Evolutionary conservation across 2,113 vertebrate species (phyloP), one percentile per base, ranked within the genome.

Genomic region (Pollimyrus isidori): DNA sequence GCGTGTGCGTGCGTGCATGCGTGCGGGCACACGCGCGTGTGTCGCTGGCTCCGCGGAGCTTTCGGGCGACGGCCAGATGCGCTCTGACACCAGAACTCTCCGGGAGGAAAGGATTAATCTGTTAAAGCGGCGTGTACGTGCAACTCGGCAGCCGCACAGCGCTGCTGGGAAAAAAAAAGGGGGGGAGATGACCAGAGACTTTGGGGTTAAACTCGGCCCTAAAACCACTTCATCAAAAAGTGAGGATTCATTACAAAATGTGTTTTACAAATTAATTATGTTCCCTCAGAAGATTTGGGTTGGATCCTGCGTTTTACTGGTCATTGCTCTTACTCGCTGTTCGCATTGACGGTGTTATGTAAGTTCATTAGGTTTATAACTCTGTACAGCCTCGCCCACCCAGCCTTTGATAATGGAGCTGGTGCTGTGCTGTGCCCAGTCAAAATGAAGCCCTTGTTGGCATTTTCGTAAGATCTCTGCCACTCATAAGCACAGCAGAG

Each of bases 21-120:
- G 52, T 84, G 49, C 49, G 49, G 35, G 30, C 53, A 35, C 48
- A 26, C 30, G 30, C 35, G 23, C 21, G 52, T 11, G 50, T 84
- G 50, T 84, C 26, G 1, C 23, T 13, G 80, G 30, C 35, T 52
- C 69, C 30, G 50, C 7, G 9, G 48, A 2, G 88, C 50, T 53
- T 53, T 88, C 45, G 48, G 42, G 42, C 39, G 26, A 30, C 19
- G 65, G 62, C 58, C 62, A 88, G 87, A 88, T 73, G 87, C 42
- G 23, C 39, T 65, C 9, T 69, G 62, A 69, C 62, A 69, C 87
- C 87, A 73, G n/a, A 48, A 26, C 45, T 13, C 58, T 73, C 58
- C 5, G n/a, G 62, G 62, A 49, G 87, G 62, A 73, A 88, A 30
- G 45, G 45, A 88, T 88, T 88, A 73, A 88, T 88, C 87, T 88